Evolutionary conservation across 2,113 vertebrate species (phyloP), one percentile per base, ranked within the genome.

Genomic region (Sylvia atricapilla): DNA sequence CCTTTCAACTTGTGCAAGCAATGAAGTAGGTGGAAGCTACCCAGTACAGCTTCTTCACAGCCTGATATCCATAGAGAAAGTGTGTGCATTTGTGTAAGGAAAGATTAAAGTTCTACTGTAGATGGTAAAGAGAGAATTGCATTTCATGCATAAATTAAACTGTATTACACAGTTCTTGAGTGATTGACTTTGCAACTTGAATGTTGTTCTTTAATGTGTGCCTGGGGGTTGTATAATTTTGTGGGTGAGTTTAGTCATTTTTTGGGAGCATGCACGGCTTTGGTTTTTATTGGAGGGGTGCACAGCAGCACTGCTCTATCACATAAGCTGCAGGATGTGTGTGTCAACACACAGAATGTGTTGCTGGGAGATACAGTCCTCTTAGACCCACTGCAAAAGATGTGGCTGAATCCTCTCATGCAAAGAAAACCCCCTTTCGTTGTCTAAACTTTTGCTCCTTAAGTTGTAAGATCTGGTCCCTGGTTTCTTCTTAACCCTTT

Each of bases 21-120:
- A 0, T 43, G 62, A 75, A n/a, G 11, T 31, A 44, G 52, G n/a
- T 55, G 35, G 44, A 67, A 72, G 44, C 35, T 78, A 5, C 10
- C 11, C 44, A 43, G 9, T 63, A 15, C 0, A 1, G n/a, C 64
- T 84, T 53, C 41, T 77, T 66, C 53, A 47, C 39, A 68, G 58
- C 27, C 76, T 75, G 43, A n/a, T 78, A 50, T 11, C 31, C 3
- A 1, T 24, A 23, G 39, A 79, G 49, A 73, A 81, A 67, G 15
- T 24, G 7, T 63, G 28, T 47, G 39, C n/a, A 53, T 15, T 62
- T 1, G 0, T 73, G 28, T 66, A 77, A 73, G 62, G 56, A 69
- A n/a, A 70, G 33, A 50, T 49, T n/a, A 30, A 56, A 52, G 25
- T 66, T 75, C 28, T 41, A 3, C 41, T 0, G 0, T 30, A 4